Evolutionary conservation across 2,113 vertebrate genomes (phyloP), one percentile per base, ranked within the genome.

Genomic region (Centropus bengalensis): DNA sequence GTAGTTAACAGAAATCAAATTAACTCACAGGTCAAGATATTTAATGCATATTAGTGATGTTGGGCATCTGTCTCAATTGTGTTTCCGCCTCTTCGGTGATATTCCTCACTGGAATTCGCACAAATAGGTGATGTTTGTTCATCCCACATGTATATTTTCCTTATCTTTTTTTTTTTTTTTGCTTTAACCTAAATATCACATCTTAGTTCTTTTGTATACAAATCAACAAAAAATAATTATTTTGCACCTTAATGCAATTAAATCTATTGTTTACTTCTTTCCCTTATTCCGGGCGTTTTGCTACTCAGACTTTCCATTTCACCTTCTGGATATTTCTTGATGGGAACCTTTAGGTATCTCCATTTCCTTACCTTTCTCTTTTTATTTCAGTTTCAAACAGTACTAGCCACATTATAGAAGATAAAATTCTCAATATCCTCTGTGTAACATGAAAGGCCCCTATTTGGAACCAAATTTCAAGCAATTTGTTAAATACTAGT

Each of bases 161-260:
- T 79, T 94, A 47, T 91, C 86, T 94, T 89, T 95, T 36, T 36
- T 36, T 36, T 36, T 96, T 89, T 95, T 86, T 96, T 89, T 92
- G 24, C 75, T 95, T 73, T 74, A 78, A 33, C 59, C 81, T 63
- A 80, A 74, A 96, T 94, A 94, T 66, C 58, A 71, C 69, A 92
- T 94, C 86, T 88, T 84, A 95, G 55, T 93, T 90, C 74, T 94
- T 85, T 58, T 83, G 32, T 76, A 93, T 88, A 78, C 86, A 88
- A 89, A 93, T 52, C 86, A 85, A 91, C 86, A 95, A 92, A 94
- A 82, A 95, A 15, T 63, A 83, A 93, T 58, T 94, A 77, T 69
- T 96, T 96, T 96, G 66, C 91, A 94, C 89, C 89, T 97, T 94
- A 82, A 59, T 95, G 76, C 69, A 82, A 63, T 79, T 66, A 79